These are phyloP conservation scores for Crocidura indochinensis DNA, from an alignment of 2,797 vertebrate genomes.

Conservation along the genomic window DNA sequence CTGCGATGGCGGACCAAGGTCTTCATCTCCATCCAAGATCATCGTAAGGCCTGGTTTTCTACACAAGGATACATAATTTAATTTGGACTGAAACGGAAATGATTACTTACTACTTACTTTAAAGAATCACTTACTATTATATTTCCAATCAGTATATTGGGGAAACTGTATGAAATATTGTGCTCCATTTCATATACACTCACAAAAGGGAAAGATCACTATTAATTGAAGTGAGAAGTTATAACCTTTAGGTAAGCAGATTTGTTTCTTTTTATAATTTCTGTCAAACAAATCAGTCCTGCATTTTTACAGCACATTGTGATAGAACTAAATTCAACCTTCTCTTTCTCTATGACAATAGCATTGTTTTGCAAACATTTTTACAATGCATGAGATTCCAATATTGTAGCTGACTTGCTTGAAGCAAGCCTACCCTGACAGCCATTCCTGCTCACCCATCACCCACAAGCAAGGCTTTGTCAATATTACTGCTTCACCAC, in stretches of 20 bases:
- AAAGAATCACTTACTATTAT: slow-evolving; percentile 71
- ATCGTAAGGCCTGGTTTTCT: too few relatives aligned
- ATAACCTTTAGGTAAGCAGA: background rate
- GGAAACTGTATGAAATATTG: slow-evolving; percentile 35
- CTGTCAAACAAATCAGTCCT: background rate
- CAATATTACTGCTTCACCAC: too few relatives aligned
- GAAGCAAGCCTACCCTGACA: background rate
- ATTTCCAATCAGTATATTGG: slow-evolving; percentile 72
- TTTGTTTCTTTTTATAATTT: too few relatives aligned
- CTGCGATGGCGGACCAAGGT: too few relatives aligned
- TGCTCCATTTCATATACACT: slow-evolving; percentile 30
- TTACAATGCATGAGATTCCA: background rate
- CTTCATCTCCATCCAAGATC: too few relatives aligned
- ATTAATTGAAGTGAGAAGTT: slow-evolving; percentile 73
- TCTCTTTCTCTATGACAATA: slow-evolving; percentile 31
- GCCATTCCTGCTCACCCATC: too few relatives aligned
- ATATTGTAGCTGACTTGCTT: background rate
- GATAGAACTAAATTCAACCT: background rate
- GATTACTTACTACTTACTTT: slow-evolving; percentile 69
- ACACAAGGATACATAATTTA: slow-evolving; percentile 74
- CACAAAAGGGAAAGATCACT: slow-evolving; percentile 27
- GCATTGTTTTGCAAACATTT: slow-evolving; percentile 16
- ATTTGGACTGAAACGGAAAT: slow-evolving; percentile 78
- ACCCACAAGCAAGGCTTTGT: too few relatives aligned
- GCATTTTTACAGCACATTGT: background rate